Conservation (phyloP, 2,888 invertebrate species). For the Macroteleia sp. region DNA sequence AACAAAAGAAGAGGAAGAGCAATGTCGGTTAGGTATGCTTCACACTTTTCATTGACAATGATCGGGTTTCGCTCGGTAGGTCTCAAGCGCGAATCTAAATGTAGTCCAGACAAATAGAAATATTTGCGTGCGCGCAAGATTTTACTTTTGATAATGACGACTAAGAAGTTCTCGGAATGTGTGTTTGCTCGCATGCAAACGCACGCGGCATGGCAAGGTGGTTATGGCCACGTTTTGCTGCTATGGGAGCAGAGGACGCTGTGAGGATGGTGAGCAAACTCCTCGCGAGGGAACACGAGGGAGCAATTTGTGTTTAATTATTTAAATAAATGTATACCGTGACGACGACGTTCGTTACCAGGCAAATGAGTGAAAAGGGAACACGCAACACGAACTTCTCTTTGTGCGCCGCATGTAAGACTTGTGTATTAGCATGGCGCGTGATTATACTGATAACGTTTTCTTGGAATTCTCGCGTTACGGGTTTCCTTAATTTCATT, state of each 20-base stretch:
- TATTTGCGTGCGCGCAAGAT: slow-evolving; percentile 66
- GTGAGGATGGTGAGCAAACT: slow-evolving; percentile 47
- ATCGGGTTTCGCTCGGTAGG: slow-evolving; percentile 5
- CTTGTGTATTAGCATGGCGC: slow-evolving; percentile 50
- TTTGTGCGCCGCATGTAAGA: slow-evolving; percentile 64
- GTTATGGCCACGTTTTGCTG: slow-evolving; percentile 54
- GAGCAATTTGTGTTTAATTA: slow-evolving; percentile 79
- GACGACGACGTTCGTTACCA: slow-evolving; percentile 78
- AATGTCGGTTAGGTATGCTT: slow-evolving; percentile 7
- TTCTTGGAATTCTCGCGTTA: slow-evolving; percentile 51
- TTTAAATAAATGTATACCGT: slow-evolving; percentile 80
- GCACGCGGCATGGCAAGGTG: slow-evolving; percentile 64
- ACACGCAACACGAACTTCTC: slow-evolving; percentile 75
- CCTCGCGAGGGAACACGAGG: slow-evolving; percentile 45
- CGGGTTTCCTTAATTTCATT: slow-evolving; percentile 47
- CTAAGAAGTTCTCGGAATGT: slow-evolving; percentile 77
- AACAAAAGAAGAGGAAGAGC: not conserved
- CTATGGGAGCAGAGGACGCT: slow-evolving; percentile 56
- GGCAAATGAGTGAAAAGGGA: slow-evolving; percentile 80
- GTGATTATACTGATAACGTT: slow-evolving; percentile 58
- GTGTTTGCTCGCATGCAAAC: slow-evolving; percentile 77
- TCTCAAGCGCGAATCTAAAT: slow-evolving; percentile 42
- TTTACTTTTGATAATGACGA: slow-evolving; percentile 66
- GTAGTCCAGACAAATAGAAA: slow-evolving; percentile 44
- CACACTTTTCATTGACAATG: slow-evolving; percentile 41